Base-by-base conservation (phyloP, 2,888 invertebrate genomes). In the Acrobeloides nanus region DNA sequence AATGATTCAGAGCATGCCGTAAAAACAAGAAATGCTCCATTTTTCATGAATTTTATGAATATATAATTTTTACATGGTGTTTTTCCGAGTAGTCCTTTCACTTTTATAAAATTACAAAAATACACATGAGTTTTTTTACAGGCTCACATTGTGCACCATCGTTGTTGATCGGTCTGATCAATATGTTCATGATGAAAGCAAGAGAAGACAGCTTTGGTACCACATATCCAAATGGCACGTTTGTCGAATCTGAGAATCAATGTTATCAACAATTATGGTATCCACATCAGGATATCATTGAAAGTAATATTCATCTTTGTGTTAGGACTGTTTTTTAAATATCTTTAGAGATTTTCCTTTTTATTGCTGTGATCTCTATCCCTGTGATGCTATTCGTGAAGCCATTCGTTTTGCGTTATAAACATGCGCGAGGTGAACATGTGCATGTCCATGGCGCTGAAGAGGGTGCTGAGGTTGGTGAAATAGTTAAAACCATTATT, bases 131-230 rank as follows among this genome's bases (percentile, higher is more conserved):
- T n/a, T n/a, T n/a, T n/a, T n/a, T n/a, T n/a, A n/a, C n/a, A 20
- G 69, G 68, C 24, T 51, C 83, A 0, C 77, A 77, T 41, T 89
- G 88, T 76, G 95, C 97, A 15, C 97, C 95, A 0, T 89, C 89
- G 0, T 87, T 97, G 74, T 81, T 97, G 51, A 92, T 97, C 73
- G 89, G 89, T 32, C 54, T 68, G 34, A 68, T 68, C 54, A 66
- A 62, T 54, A 68, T 67, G 90, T 87, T 95, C 68, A 80, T 97
- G 70, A 83, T 87, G 74, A 89, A 86, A 74, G 45, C 41, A 15
- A 48, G 62, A 34, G 51, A 49, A 39, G 50, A 43, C 24, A 10
- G 55, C 57, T 6, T 55, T 55, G 25, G 37, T 42, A 2, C n/a
- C 31, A 41, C 26, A 48, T 3, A 50, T 4, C 24, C 34, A n/a